Evolutionary conservation across 2,113 vertebrate genomes (phyloP).

Genomic region (Megaleporinus macrocephalus): DNA sequence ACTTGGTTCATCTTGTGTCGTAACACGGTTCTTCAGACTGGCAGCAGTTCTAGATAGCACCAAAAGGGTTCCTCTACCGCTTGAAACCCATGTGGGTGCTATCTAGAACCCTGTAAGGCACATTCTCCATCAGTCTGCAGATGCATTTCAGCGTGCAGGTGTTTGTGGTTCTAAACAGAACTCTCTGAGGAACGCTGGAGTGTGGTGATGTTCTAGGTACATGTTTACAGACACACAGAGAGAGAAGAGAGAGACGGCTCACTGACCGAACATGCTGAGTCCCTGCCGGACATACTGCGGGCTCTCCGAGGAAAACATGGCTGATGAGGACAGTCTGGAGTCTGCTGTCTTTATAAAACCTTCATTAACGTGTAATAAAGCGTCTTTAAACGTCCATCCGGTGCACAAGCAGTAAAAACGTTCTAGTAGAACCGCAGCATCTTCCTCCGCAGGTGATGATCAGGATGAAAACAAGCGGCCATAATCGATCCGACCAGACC

Average conservation of each 20-base stretch:
- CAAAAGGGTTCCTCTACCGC: too few species aligned
- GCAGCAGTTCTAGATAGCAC: too few species aligned
- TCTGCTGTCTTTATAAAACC: conserved; percentile 41
- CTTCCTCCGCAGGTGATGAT: conserved; percentile 56
- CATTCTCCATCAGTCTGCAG: too few species aligned
- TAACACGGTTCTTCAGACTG: too few species aligned
- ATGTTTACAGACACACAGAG: neutral
- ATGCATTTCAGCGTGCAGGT: too few species aligned
- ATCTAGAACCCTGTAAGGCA: too few species aligned
- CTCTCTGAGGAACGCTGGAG: too few species aligned
- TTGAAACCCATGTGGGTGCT: too few species aligned
- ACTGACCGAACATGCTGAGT: conserved; percentile 85
- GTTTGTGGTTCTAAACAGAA: too few species aligned
- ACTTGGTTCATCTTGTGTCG: too few species aligned
- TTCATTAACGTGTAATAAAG: conserved; percentile 39
- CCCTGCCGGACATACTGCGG: conserved; percentile 81
- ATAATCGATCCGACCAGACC: conserved; percentile 44
- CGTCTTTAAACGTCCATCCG: conserved; percentile 46
- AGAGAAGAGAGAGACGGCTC: neutral
- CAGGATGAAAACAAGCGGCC: conserved; percentile 59
- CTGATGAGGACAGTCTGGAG: conserved; percentile 49
- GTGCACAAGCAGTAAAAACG: conserved; percentile 36
- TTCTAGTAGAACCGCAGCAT: conserved; percentile 57
- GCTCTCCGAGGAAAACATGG: conserved; percentile 83
- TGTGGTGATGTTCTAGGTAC: too few species aligned